Evolutionary conservation across 2,888 invertebrate genomes (phyloP).

Genomic region (Agapostemon virescens): DNA sequence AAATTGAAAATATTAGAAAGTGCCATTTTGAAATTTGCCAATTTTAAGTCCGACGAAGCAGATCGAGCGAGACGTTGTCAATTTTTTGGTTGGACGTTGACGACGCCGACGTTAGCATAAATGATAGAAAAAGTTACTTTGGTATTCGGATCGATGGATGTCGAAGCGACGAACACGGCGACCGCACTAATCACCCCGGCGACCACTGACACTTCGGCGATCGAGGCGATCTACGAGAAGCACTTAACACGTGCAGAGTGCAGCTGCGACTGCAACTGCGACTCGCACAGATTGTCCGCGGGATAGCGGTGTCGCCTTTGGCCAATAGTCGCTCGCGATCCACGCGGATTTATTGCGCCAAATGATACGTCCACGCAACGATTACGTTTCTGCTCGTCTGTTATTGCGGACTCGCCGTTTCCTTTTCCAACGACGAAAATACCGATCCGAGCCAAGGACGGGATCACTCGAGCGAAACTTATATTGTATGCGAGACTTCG

Average conservation of each 20-base stretch:
- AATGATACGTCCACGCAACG: slow-evolving; percentile 62
- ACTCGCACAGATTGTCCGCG: slow-evolving; percentile 31
- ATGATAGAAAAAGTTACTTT: background rate
- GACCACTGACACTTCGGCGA: slow-evolving; percentile 29
- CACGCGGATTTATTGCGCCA: slow-evolving; percentile 62
- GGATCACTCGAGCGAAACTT: slow-evolving; percentile 32
- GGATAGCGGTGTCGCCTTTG: slow-evolving; percentile 52
- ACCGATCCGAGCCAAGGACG: slow-evolving; percentile 33
- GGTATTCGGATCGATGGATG: background rate
- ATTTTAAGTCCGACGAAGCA: too few species aligned
- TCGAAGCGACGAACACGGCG: background rate
- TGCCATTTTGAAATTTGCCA: too few species aligned
- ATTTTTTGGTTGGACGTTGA: background rate
- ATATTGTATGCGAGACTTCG: slow-evolving; percentile 8
- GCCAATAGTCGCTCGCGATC: slow-evolving; percentile 51
- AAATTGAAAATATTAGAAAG: too few species aligned
- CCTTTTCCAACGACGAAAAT: slow-evolving; percentile 47
- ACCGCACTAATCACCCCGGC: slow-evolving; percentile 15
- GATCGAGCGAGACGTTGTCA: background rate
- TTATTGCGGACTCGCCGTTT: slow-evolving; percentile 34
- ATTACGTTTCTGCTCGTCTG: slow-evolving; percentile 41
- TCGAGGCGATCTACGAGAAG: slow-evolving; percentile 53
- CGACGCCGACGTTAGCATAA: background rate
- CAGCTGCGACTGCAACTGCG: slow-evolving; percentile 60
- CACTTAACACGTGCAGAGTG: slow-evolving; percentile 46